Evolutionary conservation across 1,140 invertebrate genomes (phyloP).

Genomic region (Acyrthosiphon pisum): DNA sequence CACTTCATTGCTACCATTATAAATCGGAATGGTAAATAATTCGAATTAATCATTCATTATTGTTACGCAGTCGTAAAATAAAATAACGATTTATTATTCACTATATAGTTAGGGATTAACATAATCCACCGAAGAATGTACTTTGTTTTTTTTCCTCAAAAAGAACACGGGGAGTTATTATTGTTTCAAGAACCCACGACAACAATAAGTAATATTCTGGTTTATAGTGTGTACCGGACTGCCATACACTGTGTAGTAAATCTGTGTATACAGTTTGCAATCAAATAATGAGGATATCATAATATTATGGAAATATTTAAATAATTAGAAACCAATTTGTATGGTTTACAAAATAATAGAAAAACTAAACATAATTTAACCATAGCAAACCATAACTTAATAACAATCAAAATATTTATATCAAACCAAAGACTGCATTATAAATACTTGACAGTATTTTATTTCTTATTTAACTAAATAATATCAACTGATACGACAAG

Average conservation of each 20-base stretch:
- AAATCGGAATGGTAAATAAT: slow-evolving; percentile 13
- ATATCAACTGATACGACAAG: not conserved
- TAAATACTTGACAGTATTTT: no score
- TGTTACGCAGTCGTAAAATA: not conserved
- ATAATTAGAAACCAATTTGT: not conserved
- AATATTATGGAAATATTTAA: no score
- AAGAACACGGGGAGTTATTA: not conserved
- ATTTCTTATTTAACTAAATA: no score
- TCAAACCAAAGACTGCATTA: not conserved
- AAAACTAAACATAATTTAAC: not conserved
- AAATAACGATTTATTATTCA: slow-evolving; percentile 36
- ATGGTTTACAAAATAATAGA: not conserved
- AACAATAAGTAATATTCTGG: not conserved
- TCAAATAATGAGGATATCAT: no score
- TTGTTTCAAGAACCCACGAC: not conserved
- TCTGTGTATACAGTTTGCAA: no score
- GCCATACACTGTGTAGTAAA: no score
- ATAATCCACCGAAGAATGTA: not conserved
- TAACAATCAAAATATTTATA: not conserved
- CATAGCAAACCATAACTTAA: not conserved
- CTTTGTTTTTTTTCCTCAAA: not conserved
- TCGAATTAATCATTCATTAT: slow-evolving; percentile 41
- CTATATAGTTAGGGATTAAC: slow-evolving; percentile 15
- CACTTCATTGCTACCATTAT: slow-evolving; percentile 22
- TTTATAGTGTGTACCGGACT: not conserved